Conservation (phyloP, 2,113 vertebrate species). For the Scytalopus superciliaris region DNA sequence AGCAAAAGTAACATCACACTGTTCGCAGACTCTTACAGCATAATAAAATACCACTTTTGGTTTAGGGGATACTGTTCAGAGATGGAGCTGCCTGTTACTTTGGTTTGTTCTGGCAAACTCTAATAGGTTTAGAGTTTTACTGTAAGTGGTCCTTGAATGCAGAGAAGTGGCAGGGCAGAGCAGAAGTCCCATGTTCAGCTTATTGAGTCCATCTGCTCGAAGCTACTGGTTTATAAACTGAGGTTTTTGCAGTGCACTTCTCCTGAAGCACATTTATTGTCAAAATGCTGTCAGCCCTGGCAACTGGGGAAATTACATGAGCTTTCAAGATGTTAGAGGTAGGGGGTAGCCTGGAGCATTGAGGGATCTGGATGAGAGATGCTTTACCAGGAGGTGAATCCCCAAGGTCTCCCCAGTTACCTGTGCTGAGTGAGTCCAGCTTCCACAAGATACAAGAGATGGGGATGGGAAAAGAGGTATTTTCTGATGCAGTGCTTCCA, state of each 20-base stretch:
- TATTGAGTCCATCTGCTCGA: background rate
- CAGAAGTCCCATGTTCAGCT: background rate
- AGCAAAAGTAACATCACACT: background rate
- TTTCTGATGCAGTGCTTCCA: background rate
- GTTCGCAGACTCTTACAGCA: background rate
- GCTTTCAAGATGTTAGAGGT: background rate
- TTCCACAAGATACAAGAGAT: background rate
- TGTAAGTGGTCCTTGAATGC: background rate
- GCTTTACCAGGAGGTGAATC: background rate
- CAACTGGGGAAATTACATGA: conserved; percentile 16
- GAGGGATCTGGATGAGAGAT: background rate
- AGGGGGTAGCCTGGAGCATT: background rate
- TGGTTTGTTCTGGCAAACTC: background rate
- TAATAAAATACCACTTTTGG: background rate
- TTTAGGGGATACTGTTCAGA: background rate
- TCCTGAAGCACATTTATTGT: background rate
- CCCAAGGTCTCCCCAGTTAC: background rate
- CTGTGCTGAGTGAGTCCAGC: background rate
- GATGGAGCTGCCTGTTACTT: background rate
- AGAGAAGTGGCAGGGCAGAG: background rate
- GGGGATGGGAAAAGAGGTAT: background rate
- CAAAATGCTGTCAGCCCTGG: background rate
- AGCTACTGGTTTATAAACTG: background rate
- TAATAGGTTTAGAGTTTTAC: background rate
- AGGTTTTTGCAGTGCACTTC: background rate